These are phyloP conservation scores for Agraylea sexmaculata DNA, from an alignment of 1,140 invertebrate genomes.

Conservation along the genomic window DNA sequence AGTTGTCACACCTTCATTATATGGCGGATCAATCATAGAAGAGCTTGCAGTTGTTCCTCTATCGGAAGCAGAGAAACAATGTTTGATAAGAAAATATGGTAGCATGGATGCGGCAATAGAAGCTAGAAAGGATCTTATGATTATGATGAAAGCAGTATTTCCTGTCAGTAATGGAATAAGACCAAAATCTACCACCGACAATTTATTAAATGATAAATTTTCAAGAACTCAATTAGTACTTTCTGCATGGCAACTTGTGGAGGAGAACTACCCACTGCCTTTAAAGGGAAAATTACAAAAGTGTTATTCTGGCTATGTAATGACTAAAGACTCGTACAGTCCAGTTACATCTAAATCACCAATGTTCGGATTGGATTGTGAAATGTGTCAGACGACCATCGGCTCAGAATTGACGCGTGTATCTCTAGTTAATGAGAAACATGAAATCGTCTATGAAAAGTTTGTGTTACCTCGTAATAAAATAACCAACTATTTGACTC, in stretches of 20 bases:
- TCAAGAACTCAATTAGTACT: conserved; percentile 67
- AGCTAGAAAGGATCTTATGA: conserved; percentile 50
- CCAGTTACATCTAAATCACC: conserved; percentile 67
- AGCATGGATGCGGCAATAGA: conserved; percentile 53
- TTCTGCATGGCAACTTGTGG: conserved; percentile 71
- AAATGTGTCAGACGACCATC: conserved; percentile 78
- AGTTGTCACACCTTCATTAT: conserved; percentile 57
- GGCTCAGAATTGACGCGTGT: conserved; percentile 75
- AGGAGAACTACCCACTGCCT: conserved; percentile 78
- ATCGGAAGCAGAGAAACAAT: conserved; percentile 51
- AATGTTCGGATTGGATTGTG: conserved; percentile 88
- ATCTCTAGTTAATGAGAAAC: conserved; percentile 74
- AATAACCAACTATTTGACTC: conserved; percentile 81
- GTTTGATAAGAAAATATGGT: conserved; percentile 53
- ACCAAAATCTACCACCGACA: conserved; percentile 17
- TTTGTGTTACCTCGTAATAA: conserved; percentile 73
- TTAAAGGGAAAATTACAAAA: conserved; percentile 51
- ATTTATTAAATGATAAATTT: conserved; percentile 49
- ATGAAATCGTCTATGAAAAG: conserved; percentile 67
- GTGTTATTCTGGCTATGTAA: conserved; percentile 53
- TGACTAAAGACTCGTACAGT: conserved; percentile 65
- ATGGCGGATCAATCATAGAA: conserved; percentile 58
- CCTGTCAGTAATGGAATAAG: conserved; percentile 37
- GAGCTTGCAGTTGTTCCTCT: conserved; percentile 66
- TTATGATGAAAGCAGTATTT: conserved; percentile 54